Evolutionary conservation across 2,888 invertebrate genomes (phyloP).

Genomic region (Mimas tiliae): DNA sequence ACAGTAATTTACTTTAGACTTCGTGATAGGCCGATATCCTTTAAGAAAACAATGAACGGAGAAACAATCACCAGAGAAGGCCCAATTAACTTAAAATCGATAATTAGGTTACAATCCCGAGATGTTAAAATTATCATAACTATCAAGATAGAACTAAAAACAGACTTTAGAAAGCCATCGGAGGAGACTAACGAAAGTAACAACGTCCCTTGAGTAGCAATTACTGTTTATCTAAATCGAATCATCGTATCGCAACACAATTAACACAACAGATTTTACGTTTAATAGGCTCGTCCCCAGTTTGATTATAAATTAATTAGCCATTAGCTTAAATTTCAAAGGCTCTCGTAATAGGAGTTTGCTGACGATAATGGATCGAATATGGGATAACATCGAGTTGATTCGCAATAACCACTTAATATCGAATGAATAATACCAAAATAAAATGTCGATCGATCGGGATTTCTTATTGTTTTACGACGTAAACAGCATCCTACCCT

Average conservation of each 20-base stretch:
- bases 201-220: slow-evolving; percentile 37
- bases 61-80: neutral
- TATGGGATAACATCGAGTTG: neutral
- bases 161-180: slow-evolving; percentile 10
- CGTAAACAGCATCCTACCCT: neutral
- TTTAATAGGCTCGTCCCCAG: slow-evolving; percentile 60
- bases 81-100: slow-evolving; percentile 12
- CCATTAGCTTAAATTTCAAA: slow-evolving; percentile 21
- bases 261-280: slow-evolving; percentile 65
- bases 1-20: neutral
- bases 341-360: neutral
- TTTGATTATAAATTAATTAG: slow-evolving; percentile 26
- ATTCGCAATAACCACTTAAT: too few relatives aligned
- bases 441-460: neutral
- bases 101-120: neutral
- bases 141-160: slow-evolving; percentile 9
- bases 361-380: neutral
- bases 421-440: neutral
- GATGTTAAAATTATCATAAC: slow-evolving; percentile 22
- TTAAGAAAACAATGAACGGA: neutral
- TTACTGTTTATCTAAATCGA: slow-evolving; percentile 62
- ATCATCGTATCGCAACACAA: slow-evolving; percentile 60
- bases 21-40: neutral
- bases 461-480: neutral
- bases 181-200: slow-evolving; percentile 20